Conservation (phyloP, 2,888 invertebrate genomes). For the Chrysopilus asiliformis region DNA sequence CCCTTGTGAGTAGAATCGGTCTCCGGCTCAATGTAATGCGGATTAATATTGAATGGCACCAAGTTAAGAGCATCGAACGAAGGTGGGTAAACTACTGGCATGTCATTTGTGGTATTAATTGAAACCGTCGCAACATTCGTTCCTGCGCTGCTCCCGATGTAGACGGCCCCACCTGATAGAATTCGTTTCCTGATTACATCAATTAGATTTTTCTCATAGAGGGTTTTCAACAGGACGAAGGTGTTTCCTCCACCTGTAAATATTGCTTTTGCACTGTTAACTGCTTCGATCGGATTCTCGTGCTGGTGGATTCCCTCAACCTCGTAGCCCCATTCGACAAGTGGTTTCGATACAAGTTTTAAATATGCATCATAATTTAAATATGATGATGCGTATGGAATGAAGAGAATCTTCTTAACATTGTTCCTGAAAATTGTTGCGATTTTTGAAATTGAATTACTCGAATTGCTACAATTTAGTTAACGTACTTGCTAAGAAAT, state of each 20-base stretch:
- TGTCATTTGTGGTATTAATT: conserved; percentile 76
- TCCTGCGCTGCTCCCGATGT: conserved; percentile 70
- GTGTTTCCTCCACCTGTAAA: conserved; percentile 75
- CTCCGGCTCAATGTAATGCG: conserved; percentile 61
- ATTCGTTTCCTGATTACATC: conserved; percentile 49
- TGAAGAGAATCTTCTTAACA: conserved; percentile 51
- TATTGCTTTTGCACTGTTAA: conserved; percentile 51
- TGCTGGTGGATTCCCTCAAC: conserved; percentile 53
- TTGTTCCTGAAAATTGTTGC: conserved; percentile 42
- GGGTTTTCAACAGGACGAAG: conserved; percentile 53
- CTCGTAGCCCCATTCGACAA: conserved; percentile 50
- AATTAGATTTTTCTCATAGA: conserved; percentile 54
- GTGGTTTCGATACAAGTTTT: conserved; percentile 41
- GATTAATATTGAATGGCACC: conserved; percentile 74
- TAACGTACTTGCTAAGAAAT: conserved; percentile 33
- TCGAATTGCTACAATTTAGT: background rate
- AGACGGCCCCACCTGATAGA: conserved; percentile 48
- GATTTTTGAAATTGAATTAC: conserved; percentile 3
- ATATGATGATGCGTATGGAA: conserved; percentile 55
- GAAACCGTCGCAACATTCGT: conserved; percentile 69
- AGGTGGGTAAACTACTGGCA: conserved; percentile 73
- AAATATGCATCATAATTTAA: conserved; percentile 51
- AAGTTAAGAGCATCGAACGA: conserved; percentile 52
- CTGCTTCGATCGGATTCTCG: conserved; percentile 41
- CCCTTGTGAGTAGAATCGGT: conserved; percentile 51